Evolutionary conservation across 2,113 vertebrate species (phyloP).

Genomic region (Strix uralensis): DNA sequence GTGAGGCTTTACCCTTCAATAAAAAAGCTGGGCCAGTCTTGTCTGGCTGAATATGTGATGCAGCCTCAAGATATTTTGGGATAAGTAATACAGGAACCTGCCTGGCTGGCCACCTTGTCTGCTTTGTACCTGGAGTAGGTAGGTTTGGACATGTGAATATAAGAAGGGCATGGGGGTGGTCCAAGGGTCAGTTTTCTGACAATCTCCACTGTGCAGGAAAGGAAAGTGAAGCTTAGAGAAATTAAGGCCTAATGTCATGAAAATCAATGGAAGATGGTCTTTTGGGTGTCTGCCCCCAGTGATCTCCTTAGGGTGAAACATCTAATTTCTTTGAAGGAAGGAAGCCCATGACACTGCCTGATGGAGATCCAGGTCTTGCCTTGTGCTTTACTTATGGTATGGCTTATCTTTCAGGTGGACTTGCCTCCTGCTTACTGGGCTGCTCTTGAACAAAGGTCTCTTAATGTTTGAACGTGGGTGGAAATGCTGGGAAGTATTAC

Average conservation of each 20-base stretch:
- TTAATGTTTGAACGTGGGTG: background rate
- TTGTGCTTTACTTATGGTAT: background rate
- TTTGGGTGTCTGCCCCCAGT: accelerated
- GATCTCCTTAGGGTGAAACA: background rate
- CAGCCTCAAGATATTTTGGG: background rate
- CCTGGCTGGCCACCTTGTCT: background rate
- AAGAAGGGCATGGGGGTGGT: background rate
- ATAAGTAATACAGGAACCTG: background rate
- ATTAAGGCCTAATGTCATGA: background rate
- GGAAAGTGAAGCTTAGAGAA: background rate
- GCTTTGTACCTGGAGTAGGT: background rate
- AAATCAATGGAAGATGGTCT: background rate
- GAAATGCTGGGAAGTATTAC: background rate
- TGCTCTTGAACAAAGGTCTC: background rate
- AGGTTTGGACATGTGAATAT: background rate
- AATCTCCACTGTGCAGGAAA: background rate
- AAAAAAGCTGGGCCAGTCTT: background rate
- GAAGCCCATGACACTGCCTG: background rate
- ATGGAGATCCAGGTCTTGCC: background rate
- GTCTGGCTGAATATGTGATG: background rate
- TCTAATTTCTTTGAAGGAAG: background rate
- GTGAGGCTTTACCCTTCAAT: background rate
- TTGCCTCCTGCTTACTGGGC: background rate
- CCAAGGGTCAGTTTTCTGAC: background rate
- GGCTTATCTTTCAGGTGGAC: background rate